These are phyloP conservation scores for Drosophila maculinotata DNA, from an alignment of 2,888 invertebrate genomes.

Conservation along the genomic window DNA sequence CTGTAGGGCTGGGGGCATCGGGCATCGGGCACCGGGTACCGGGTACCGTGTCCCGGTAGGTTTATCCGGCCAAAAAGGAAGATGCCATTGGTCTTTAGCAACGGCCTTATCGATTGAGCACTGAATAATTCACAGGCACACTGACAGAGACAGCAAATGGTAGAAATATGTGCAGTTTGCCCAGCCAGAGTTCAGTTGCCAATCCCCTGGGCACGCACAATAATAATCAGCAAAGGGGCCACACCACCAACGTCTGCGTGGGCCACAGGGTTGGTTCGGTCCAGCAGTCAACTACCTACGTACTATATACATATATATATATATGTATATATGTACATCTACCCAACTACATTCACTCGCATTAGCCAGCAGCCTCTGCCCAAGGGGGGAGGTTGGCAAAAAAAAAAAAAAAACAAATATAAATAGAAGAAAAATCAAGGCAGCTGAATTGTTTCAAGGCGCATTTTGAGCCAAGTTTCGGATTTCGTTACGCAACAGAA, in stretches of 20 bases:
- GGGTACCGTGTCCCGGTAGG: too few species aligned
- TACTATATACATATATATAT: not conserved
- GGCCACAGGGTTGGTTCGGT: conserved; percentile 44
- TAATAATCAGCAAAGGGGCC: conserved; percentile 68
- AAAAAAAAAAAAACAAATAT: not conserved
- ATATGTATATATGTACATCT: not conserved
- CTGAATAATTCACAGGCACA: conserved; percentile 80
- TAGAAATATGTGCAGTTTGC: conserved; percentile 58
- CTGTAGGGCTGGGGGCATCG: conserved; percentile 22
- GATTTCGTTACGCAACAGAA: conserved; percentile 55
- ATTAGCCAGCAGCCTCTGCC: not conserved
- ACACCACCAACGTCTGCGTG: conserved; percentile 18
- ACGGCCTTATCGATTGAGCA: conserved; percentile 68
- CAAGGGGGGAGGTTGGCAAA: not conserved
- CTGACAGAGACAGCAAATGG: conserved; percentile 48
- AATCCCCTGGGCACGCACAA: conserved; percentile 75
- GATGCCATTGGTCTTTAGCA: conserved; percentile 52
- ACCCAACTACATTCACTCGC: conserved; percentile 6
- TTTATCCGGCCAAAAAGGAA: conserved; percentile 22
- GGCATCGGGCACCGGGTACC: too few species aligned
- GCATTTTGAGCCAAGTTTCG: conserved; percentile 18
- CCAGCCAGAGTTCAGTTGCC: conserved; percentile 10
- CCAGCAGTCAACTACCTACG: conserved; percentile 25
- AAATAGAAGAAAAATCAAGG: conserved; percentile 26
- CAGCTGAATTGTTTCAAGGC: conserved; percentile 51